Evolutionary conservation across 2,888 invertebrate species (phyloP).

Genomic region (Lasioglossum vierecki): DNA sequence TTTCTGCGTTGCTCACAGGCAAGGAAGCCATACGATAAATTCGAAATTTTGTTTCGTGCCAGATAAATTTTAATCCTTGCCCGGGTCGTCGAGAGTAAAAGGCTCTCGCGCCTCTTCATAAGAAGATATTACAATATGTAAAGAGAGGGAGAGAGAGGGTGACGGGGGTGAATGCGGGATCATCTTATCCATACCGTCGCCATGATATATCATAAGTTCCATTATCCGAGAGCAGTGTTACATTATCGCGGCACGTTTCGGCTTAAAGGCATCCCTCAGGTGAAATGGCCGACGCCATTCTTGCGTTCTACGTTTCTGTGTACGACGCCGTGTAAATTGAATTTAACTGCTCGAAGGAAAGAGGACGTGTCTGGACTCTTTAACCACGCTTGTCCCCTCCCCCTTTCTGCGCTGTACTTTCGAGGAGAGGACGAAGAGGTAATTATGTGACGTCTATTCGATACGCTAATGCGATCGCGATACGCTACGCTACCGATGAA

Average conservation of each 20-base stretch:
- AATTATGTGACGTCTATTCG: constrained; percentile 39
- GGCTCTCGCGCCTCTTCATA: constrained; percentile 49
- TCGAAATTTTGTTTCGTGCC: constrained; percentile 22
- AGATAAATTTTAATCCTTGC: constrained; percentile 59
- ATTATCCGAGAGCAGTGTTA: constrained; percentile 72
- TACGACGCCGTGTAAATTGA: constrained; percentile 67
- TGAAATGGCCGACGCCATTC: constrained; percentile 68
- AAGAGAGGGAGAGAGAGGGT: background rate
- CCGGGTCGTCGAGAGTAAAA: constrained; percentile 43
- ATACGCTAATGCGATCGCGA: constrained; percentile 4
- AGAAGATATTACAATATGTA: constrained; percentile 55
- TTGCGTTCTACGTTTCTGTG: constrained; percentile 46
- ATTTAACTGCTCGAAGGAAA: constrained; percentile 62
- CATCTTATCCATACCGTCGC: constrained; percentile 57
- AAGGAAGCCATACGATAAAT: background rate
- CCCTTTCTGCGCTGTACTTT: background rate
- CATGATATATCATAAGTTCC: constrained; percentile 78
- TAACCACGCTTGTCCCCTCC: constrained; percentile 23
- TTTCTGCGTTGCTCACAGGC: background rate
- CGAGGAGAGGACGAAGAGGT: constrained; percentile 17
- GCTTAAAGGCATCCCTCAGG: constrained; percentile 72
- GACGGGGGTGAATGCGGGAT: constrained; percentile 57
- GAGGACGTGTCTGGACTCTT: constrained; percentile 67
- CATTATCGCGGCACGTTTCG: constrained; percentile 76
- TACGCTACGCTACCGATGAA: background rate